phyloP scores from a whole-genome alignment of 2,113 vertebrate genomes.

The Australoheros scitulus region DNA sequence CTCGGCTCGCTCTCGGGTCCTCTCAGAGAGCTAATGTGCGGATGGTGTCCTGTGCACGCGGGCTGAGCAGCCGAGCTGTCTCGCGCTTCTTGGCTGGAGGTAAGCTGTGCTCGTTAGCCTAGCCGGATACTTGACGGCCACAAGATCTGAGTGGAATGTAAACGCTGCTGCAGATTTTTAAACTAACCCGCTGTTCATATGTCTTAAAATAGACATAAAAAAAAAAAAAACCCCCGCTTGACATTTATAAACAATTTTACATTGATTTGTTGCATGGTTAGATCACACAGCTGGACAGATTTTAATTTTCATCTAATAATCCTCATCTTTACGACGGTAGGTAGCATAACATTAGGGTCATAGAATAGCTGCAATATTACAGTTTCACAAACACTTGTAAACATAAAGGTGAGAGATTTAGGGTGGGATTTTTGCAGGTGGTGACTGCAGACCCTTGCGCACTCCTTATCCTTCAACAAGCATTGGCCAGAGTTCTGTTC shows the following conservation, averaged over 20 bases:
- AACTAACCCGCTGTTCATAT: neutral
- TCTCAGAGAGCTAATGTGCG: conserved; percentile 22
- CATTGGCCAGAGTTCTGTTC: too few relatives aligned
- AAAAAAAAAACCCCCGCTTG: too few relatives aligned
- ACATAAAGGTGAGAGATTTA: neutral
- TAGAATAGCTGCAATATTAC: neutral
- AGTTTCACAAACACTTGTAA: neutral
- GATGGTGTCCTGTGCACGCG: conserved; percentile 39
- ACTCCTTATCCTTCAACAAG: too few relatives aligned
- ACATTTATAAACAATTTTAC: neutral
- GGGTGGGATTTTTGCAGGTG: neutral
- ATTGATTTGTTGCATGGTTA: neutral
- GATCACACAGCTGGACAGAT: too few relatives aligned
- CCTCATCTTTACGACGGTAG: neutral
- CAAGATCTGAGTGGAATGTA: neutral
- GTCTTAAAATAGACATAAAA: neutral
- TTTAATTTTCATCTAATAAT: neutral
- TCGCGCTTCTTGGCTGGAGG: conserved; percentile 39
- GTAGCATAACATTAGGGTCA: neutral
- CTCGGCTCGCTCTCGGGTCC: conserved; percentile 57
- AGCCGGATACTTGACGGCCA: neutral
- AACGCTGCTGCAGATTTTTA: neutral
- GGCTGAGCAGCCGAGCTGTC: conserved; percentile 26
- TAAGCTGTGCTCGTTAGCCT: conserved; percentile 45
- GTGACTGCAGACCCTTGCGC: neutral